Percentiles rank a stretch among this genome's conserved stretches.
Conservation (phyloP, 2,888 invertebrate species). For the Agrilus biguttatus region DNA sequence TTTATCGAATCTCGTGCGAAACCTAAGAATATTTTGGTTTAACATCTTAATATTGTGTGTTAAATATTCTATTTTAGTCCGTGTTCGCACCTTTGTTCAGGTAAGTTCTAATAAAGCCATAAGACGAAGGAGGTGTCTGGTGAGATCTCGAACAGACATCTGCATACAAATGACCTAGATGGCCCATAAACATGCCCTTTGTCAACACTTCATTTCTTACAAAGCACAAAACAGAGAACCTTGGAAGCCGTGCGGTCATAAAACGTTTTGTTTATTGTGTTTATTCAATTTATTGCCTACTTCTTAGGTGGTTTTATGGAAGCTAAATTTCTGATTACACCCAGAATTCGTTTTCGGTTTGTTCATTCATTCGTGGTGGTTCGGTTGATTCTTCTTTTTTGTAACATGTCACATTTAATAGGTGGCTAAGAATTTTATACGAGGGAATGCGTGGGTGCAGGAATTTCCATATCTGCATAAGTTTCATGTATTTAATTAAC, state of each 20-base stretch:
- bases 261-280: constrained; percentile 28
- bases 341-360: constrained; percentile 14
- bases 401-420: no score
- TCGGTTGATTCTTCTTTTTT: no score
- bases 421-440: no score
- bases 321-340: constrained; percentile 21
- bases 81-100: constrained; percentile 9
- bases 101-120: constrained; percentile 22
- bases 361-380: no score
- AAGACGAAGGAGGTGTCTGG: constrained; percentile 13
- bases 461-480: no score
- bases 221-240: constrained; percentile 16
- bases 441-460: no score
- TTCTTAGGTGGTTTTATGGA: constrained; percentile 20
- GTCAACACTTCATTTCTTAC: constrained; percentile 25
- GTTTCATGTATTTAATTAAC: no score
- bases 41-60: background rate
- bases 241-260: constrained; percentile 22
- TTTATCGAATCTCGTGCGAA: no score
- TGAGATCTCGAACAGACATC: constrained; percentile 13
- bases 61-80: constrained; percentile 3
- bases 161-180: constrained; percentile 24
- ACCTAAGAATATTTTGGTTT: no score
- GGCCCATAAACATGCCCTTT: constrained; percentile 26
- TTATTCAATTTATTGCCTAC: constrained; percentile 26